Percentiles rank a stretch among this genome's conserved stretches.
These are phyloP conservation scores for Echeneis naucrates DNA, from an alignment of 2,797 vertebrate genomes.

Conservation along the genomic window DNA sequence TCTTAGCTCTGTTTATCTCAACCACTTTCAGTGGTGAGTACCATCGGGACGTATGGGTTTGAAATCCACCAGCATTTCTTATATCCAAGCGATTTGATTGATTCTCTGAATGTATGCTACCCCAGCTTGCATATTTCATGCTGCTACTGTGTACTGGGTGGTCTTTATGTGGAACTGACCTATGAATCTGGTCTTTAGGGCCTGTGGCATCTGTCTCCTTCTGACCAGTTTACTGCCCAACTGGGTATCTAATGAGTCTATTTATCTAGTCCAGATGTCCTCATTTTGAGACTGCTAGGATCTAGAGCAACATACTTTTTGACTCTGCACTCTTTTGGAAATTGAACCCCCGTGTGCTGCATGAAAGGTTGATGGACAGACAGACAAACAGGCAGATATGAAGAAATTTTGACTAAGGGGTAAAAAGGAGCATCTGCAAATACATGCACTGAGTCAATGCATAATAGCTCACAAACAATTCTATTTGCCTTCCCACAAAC, in stretches of 20 bases:
- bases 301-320: no score
- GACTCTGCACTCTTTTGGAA: no score
- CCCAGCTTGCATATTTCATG: background rate
- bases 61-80: background rate
- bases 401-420: slow-evolving; percentile 32
- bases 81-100: background rate
- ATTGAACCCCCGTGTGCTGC: no score
- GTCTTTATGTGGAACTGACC: background rate
- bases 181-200: background rate
- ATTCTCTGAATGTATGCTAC: background rate
- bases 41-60: background rate
- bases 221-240: background rate
- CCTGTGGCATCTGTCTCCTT: background rate
- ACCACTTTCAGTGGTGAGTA: background rate
- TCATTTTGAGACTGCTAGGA: no score
- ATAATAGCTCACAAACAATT: slow-evolving; percentile 60
- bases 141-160: background rate
- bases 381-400: no score
- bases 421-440: slow-evolving; percentile 10
- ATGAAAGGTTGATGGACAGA: no score
- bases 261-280: no score
- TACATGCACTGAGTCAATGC: slow-evolving; percentile 32
- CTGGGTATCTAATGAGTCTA: background rate
- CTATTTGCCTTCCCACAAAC: slow-evolving; percentile 62
- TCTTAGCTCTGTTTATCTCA: background rate